Conservation (phyloP, 2,797 vertebrate species). For the Salmo trutta region DNA sequence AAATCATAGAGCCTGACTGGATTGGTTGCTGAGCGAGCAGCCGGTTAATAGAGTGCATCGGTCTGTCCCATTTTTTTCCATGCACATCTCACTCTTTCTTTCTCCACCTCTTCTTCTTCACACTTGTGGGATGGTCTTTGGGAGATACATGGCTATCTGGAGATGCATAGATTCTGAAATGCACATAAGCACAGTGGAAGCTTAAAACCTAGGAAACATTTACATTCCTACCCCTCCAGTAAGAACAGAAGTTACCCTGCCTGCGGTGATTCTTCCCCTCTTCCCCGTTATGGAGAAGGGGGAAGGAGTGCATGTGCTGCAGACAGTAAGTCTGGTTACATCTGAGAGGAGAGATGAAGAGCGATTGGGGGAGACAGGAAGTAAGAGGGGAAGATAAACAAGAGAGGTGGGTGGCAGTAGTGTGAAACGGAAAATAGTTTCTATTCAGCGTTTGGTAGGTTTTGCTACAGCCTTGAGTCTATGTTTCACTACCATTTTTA, state of each 20-base stretch:
- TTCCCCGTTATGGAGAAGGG: slow-evolving; percentile 12
- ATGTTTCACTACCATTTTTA: background rate
- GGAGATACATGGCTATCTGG: slow-evolving; percentile 9
- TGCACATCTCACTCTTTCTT: background rate
- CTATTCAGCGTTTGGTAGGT: background rate
- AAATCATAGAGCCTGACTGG: background rate
- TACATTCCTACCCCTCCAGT: background rate
- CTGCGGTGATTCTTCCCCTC: background rate
- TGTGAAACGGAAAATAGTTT: background rate
- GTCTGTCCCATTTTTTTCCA: background rate
- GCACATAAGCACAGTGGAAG: slow-evolving; percentile 5
- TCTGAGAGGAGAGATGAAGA: background rate
- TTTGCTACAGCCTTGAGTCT: background rate
- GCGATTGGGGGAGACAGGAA: background rate
- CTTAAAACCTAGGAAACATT: background rate
- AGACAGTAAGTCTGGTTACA: slow-evolving; percentile 15
- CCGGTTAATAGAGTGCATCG: slow-evolving; percentile 1
- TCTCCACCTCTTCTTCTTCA: background rate
- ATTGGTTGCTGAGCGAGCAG: slow-evolving; percentile 7
- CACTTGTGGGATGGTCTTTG: background rate
- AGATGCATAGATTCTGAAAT: background rate
- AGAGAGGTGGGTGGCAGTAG: background rate
- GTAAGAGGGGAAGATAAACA: background rate
- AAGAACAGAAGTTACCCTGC: background rate
- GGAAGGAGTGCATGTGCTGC: background rate